Evolutionary conservation across 2,113 vertebrate species (phyloP).

Genomic region (Cyprinus carpio): DNA sequence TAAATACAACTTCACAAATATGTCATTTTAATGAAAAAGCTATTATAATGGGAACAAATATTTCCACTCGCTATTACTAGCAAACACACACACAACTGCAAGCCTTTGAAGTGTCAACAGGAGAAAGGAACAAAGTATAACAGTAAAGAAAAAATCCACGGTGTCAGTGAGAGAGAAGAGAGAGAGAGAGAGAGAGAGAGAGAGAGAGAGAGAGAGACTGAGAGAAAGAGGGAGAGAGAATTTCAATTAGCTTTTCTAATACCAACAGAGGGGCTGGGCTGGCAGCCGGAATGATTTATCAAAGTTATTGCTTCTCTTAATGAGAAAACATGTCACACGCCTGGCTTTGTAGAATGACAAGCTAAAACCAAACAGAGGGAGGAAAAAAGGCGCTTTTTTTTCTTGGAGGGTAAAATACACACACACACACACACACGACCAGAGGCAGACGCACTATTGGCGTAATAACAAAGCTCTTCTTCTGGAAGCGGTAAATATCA

Average conservation of each 20-base stretch:
- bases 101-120: conserved; percentile 56
- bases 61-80: conserved; percentile 21
- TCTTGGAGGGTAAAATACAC: conserved; percentile 32
- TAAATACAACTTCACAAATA: conserved; percentile 10
- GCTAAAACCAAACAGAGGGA: conserved; percentile 66
- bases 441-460: conserved; percentile 26
- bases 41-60: conserved; percentile 18
- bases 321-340: conserved; percentile 79
- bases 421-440: not conserved
- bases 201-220: conserved; percentile 48
- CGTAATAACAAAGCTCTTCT: conserved; percentile 51
- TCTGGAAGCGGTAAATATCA: conserved; percentile 44
- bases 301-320: conserved; percentile 78
- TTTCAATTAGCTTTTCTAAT: conserved; percentile 82
- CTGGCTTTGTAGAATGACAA: conserved; percentile 58
- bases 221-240: conserved; percentile 63
- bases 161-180: conserved; percentile 3
- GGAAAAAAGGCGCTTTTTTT: conserved; percentile 48
- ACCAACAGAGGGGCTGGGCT: conserved; percentile 75
- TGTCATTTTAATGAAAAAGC: not conserved
- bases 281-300: conserved; percentile 79
- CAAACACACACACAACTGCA: conserved; percentile 56
- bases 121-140: conserved; percentile 51
- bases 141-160: conserved; percentile 34
- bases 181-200: conserved; percentile 41